These are phyloP conservation scores for Halocaridina rubra DNA, from an alignment of 2,888 invertebrate genomes.

Conservation along the genomic window DNA sequence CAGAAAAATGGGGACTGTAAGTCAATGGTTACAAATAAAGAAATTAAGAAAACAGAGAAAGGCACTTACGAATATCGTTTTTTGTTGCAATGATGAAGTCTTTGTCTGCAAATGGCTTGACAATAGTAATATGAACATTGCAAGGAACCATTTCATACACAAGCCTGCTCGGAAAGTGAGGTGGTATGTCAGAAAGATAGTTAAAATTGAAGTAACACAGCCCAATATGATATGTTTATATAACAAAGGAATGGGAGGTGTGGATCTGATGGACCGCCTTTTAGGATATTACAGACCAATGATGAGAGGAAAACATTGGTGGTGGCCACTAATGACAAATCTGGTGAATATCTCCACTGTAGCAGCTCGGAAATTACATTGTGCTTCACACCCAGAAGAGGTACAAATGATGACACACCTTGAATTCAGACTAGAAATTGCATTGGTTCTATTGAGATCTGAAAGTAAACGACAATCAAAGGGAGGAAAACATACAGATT, in stretches of 20 bases:
- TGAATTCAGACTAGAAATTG: background rate
- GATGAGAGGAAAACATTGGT: background rate
- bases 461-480: background rate
- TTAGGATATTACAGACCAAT: slow-evolving; percentile 7
- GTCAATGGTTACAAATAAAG: background rate
- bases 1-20: background rate
- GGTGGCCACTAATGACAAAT: background rate
- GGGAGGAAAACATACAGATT: background rate
- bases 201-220: background rate
- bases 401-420: background rate
- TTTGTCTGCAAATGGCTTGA: background rate
- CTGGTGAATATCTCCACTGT: background rate
- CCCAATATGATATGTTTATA: background rate
- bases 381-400: background rate
- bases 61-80: background rate
- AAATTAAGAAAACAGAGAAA: background rate
- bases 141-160: background rate
- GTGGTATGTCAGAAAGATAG: background rate
- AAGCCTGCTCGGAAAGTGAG: background rate
- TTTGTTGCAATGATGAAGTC: background rate
- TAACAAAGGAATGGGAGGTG: background rate
- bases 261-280: background rate
- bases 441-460: background rate
- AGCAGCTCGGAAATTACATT: background rate
- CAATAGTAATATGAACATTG: background rate